A percentile compares a stretch with the other conserved stretches of the same genome.
Conservation (phyloP, 2,888 invertebrate species). For the Eilema caniola region DNA sequence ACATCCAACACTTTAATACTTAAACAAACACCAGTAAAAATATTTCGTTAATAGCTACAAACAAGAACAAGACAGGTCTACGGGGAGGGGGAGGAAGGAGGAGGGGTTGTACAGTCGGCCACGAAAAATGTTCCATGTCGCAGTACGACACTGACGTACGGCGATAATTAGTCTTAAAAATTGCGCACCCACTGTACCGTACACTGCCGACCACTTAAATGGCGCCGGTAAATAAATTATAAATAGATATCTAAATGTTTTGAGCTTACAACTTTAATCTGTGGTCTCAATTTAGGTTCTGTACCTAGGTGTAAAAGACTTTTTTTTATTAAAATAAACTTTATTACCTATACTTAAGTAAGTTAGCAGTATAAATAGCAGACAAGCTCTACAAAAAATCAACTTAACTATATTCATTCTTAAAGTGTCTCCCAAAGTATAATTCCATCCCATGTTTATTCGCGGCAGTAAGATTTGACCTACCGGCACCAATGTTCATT, state of each 20-base stretch:
- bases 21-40: background rate
- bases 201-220: slow-evolving; percentile 56
- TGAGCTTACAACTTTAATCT: background rate
- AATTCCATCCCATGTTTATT: too few relatives aligned
- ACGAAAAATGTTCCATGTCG: slow-evolving; percentile 68
- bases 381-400: too few relatives aligned
- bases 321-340: too few relatives aligned
- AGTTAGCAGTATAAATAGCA: too few relatives aligned
- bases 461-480: too few relatives aligned
- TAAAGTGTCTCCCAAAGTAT: too few relatives aligned
- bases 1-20: too few relatives aligned
- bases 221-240: background rate
- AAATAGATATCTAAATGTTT: background rate
- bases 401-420: too few relatives aligned
- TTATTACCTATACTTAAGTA: too few relatives aligned
- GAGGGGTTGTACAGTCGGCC: slow-evolving; percentile 35
- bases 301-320: too few relatives aligned
- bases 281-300: background rate
- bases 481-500: too few relatives aligned
- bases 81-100: background rate
- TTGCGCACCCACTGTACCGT: slow-evolving; percentile 64
- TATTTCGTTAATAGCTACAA: slow-evolving; percentile 14
- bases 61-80: slow-evolving; percentile 3
- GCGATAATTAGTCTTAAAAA: slow-evolving; percentile 81
- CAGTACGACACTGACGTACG: slow-evolving; percentile 70